phyloP scores from a whole-genome alignment of 2,888 invertebrate genomes.

The Biston stratarius region DNA sequence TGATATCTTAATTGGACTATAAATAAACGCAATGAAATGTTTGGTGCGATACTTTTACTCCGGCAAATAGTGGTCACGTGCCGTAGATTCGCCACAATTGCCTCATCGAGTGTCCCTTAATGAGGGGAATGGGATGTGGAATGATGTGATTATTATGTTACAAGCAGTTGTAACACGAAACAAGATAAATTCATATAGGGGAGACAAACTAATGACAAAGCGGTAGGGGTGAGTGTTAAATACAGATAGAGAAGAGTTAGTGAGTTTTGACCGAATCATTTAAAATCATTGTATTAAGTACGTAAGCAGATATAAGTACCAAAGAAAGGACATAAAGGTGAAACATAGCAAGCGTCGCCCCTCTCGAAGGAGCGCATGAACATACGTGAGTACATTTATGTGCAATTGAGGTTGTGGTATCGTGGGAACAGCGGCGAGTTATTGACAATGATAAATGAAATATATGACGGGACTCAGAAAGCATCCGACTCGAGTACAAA shows the following conservation, averaged over 20 bases:
- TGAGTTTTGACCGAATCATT: slow-evolving; percentile 5
- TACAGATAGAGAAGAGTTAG: slow-evolving; percentile 5
- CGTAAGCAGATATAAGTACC: background rate
- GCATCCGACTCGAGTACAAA: slow-evolving; percentile 41
- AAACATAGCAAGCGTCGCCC: slow-evolving; percentile 4
- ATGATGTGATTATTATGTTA: slow-evolving; percentile 81
- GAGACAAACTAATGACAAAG: slow-evolving; percentile 29
- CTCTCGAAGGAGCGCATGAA: slow-evolving; percentile 13
- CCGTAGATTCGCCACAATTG: slow-evolving; percentile 78
- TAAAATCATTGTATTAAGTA: background rate
- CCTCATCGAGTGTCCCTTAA: slow-evolving; percentile 66
- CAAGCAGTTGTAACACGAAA: slow-evolving; percentile 63
- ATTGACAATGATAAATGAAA: slow-evolving; percentile 64
- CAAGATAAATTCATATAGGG: slow-evolving; percentile 48
- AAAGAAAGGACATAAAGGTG: slow-evolving; percentile 15
- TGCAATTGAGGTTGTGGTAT: slow-evolving; percentile 59
- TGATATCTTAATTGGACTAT: slow-evolving; percentile 78
- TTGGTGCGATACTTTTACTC: slow-evolving; percentile 72
- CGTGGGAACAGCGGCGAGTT: slow-evolving; percentile 59
- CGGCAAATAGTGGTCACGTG: slow-evolving; percentile 83
- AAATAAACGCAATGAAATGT: slow-evolving; percentile 76
- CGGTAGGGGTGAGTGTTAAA: slow-evolving; percentile 22
- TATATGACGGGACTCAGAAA: slow-evolving; percentile 55
- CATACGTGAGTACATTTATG: slow-evolving; percentile 51
- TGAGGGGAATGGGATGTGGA: slow-evolving; percentile 66